phyloP scores from a whole-genome alignment of 2,797 vertebrate species.

The Sebastes oblongus region DNA sequence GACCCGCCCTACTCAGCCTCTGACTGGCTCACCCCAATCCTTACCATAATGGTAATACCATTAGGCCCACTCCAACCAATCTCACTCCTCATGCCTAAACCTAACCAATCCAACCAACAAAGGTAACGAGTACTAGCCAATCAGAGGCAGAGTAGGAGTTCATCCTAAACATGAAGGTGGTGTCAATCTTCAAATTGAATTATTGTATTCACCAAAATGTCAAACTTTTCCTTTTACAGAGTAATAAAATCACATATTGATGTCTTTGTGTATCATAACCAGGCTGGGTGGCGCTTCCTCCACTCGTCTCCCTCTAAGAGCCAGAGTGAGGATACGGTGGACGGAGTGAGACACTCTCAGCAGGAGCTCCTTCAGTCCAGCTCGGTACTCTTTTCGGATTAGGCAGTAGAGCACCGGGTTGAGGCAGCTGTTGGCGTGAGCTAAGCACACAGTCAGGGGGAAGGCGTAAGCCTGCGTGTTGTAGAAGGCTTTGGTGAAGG shows the following conservation, averaged over 20 bases:
- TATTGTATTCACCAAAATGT: not conserved
- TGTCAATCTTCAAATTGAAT: not conserved
- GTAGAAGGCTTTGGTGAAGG: constrained; percentile 85
- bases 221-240: not conserved
- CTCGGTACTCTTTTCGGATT: constrained; percentile 81
- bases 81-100: not conserved
- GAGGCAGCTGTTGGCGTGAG: constrained; percentile 85
- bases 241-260: not conserved
- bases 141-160: not conserved
- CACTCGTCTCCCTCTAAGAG: constrained; percentile 72
- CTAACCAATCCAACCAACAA: not conserved
- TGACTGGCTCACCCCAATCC: not conserved
- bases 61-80: not conserved
- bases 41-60: not conserved
- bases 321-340: constrained; percentile 56
- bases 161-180: no score
- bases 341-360: constrained; percentile 72
- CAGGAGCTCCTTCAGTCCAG: constrained; percentile 79
- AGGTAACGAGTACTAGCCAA: not conserved
- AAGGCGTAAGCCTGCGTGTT: constrained; percentile 84
- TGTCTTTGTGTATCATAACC: constrained; percentile 62
- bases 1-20: not conserved
- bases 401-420: constrained; percentile 87
- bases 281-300: constrained; percentile 64
- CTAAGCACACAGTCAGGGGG: constrained; percentile 84